These are phyloP conservation scores for Gasterosteus nipponicus DNA, from an alignment of 2,113 vertebrate genomes.

Conservation along the genomic window DNA sequence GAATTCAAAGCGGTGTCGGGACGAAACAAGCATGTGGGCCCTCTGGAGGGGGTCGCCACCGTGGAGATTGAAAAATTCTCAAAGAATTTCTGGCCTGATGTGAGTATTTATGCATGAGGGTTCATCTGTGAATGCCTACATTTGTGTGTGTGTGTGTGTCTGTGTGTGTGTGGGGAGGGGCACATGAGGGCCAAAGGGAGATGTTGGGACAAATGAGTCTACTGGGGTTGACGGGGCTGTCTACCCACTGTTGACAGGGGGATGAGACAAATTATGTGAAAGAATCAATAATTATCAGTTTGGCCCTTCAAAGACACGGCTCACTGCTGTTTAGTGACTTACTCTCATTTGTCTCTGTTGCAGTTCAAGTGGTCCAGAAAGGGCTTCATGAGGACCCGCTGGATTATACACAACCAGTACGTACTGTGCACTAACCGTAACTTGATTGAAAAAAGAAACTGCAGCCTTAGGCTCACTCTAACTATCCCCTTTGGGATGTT, in stretches of 20 bases:
- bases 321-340: slow-evolving; percentile 64
- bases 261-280: slow-evolving; percentile 76
- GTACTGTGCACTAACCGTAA: slow-evolving; percentile 36
- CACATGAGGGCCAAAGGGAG: slow-evolving; percentile 46
- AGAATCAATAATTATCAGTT: slow-evolving; percentile 74
- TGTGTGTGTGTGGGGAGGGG: slow-evolving; percentile 22
- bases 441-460: neutral
- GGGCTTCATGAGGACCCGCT: slow-evolving; percentile 86
- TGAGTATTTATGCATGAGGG: slow-evolving; percentile 71
- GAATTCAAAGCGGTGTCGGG: slow-evolving; percentile 78
- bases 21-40: slow-evolving; percentile 74
- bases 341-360: slow-evolving; percentile 63
- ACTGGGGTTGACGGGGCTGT: slow-evolving; percentile 53
- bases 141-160: neutral
- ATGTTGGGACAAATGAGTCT: slow-evolving; percentile 68
- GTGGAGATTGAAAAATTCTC: slow-evolving; percentile 85
- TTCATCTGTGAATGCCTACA: slow-evolving; percentile 26
- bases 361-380: slow-evolving; percentile 89
- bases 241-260: slow-evolving; percentile 69
- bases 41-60: slow-evolving; percentile 73
- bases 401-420: slow-evolving; percentile 86
- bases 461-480: neutral
- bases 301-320: slow-evolving; percentile 56
- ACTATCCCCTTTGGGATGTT: slow-evolving; percentile 3
- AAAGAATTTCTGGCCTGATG: slow-evolving; percentile 84